Conservation (phyloP, 2,113 vertebrate species). For the Picathartes gymnocephalus region DNA sequence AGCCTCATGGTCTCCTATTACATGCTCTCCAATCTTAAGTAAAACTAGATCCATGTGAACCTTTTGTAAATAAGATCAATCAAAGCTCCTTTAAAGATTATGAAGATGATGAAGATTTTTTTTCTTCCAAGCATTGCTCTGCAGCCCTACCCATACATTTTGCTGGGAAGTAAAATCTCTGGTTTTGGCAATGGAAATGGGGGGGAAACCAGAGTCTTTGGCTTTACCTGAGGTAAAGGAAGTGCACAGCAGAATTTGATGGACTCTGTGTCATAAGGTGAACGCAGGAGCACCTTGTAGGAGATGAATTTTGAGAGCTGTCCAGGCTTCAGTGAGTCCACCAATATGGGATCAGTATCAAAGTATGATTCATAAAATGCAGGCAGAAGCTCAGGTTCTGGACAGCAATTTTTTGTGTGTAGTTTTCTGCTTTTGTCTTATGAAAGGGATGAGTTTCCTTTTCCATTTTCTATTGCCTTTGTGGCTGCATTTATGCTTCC, state of each 20-base stretch:
- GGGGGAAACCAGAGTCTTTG: neutral
- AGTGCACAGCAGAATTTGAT: neutral
- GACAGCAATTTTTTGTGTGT: neutral
- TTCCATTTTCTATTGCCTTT: neutral
- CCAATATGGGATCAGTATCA: neutral
- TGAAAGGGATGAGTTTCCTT: neutral
- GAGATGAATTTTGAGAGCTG: neutral
- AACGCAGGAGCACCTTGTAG: neutral
- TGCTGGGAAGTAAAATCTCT: neutral
- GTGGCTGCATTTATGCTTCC: neutral
- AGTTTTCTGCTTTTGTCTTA: neutral
- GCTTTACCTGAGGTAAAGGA: neutral
- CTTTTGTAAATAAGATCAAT: conserved; percentile 52
- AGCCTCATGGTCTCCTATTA: neutral
- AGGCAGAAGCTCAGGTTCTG: neutral
- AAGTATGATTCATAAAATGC: neutral
- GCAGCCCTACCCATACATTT: neutral
- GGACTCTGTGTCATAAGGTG: neutral
- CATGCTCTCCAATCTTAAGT: neutral
- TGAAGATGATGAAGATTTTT: neutral
- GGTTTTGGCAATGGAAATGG: neutral
- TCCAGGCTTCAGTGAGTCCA: neutral
- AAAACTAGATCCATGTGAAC: neutral
- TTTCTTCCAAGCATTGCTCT: neutral
- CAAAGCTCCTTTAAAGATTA: conserved; percentile 10